A percentile compares a stretch with the other conserved stretches of the same genome.
Conservation (phyloP, 2,797 vertebrate genomes). For the Odontamblyopus lacepedii region DNA sequence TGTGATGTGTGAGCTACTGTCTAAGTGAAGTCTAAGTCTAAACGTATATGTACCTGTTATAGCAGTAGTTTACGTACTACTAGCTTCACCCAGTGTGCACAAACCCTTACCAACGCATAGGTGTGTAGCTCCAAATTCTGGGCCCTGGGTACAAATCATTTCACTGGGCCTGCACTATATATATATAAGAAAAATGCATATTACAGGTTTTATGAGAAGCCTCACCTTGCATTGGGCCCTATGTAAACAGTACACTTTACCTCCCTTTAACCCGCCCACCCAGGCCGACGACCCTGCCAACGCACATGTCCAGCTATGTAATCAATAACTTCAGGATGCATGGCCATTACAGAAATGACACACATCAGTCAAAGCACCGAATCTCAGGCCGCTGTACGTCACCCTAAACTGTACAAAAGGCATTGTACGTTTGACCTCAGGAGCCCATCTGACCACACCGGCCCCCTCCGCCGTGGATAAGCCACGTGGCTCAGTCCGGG, state of each 20-base stretch:
- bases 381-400: slow-evolving; percentile 29
- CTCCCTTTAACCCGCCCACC: too few species aligned
- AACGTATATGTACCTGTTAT: neutral
- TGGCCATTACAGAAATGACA: slow-evolving; percentile 55
- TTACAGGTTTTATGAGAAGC: too few species aligned
- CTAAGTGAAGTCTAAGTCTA: too few species aligned
- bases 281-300: neutral
- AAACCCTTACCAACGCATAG: neutral
- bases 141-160: too few species aligned
- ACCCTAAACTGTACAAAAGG: slow-evolving; percentile 35
- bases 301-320: slow-evolving; percentile 3
- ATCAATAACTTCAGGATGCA: slow-evolving; percentile 28
- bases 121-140: too few species aligned
- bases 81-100: neutral
- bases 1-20: too few species aligned
- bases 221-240: too few species aligned
- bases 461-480: slow-evolving; percentile 6
- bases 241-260: too few species aligned
- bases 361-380: slow-evolving; percentile 47
- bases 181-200: too few species aligned
- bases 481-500: slow-evolving; percentile 54
- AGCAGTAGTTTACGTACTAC: neutral
- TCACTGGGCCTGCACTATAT: too few species aligned
- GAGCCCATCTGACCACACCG: slow-evolving; percentile 48
- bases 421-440: slow-evolving; percentile 56